Conservation (phyloP, 2,113 vertebrate genomes). For the Microtus pennsylvanicus region DNA sequence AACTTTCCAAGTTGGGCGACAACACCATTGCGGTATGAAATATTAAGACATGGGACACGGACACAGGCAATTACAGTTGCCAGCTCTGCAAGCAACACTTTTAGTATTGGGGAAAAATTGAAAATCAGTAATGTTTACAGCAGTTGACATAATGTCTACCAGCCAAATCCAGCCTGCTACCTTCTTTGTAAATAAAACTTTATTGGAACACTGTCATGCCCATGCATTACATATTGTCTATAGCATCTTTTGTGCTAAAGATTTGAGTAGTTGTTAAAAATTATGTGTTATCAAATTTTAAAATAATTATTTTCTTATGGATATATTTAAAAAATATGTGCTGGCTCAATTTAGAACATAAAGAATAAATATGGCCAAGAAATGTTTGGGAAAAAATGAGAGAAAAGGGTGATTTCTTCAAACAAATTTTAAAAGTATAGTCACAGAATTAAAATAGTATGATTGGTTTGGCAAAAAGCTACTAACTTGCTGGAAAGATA, state of each 20-base stretch:
- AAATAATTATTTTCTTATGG: not conserved
- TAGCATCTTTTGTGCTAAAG: not conserved
- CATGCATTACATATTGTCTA: not conserved
- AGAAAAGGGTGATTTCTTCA: not conserved
- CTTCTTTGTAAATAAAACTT: constrained; percentile 20
- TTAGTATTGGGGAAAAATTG: not conserved
- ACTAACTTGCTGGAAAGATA: not conserved
- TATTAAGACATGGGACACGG: not conserved
- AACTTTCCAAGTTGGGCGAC: not conserved
- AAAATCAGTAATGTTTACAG: not conserved
- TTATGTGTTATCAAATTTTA: not conserved
- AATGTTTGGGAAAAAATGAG: not conserved
- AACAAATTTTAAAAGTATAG: constrained; percentile 36
- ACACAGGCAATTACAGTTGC: not conserved
- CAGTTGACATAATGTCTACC: not conserved
- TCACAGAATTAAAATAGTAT: constrained; percentile 17
- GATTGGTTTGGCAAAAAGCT: not conserved
- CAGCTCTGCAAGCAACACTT: not conserved
- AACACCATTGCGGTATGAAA: not conserved
- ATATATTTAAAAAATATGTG: not conserved
- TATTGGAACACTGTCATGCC: not conserved
- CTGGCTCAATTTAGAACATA: not conserved
- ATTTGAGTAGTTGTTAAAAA: not conserved
- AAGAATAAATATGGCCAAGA: not conserved
- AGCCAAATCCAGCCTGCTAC: not conserved